These are phyloP conservation scores for Vipera ursinii DNA, from an alignment of 2,797 vertebrate species.

Conservation along the genomic window DNA sequence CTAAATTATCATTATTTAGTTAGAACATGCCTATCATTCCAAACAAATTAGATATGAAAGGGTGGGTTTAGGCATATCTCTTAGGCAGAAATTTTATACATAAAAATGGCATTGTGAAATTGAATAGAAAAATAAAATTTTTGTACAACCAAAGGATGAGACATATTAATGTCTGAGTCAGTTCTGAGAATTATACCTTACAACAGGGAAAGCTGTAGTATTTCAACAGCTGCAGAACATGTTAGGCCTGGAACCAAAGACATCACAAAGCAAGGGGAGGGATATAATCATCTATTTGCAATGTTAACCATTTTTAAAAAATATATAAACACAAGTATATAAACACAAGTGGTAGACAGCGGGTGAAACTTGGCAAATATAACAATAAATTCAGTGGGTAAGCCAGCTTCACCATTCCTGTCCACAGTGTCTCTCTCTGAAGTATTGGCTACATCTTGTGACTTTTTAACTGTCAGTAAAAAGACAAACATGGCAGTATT, in stretches of 20 bases:
- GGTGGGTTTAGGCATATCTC: conserved; percentile 54
- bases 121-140: rapidly evolving
- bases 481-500: conserved; percentile 43
- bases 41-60: conserved; percentile 68
- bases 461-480: conserved; percentile 5
- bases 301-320: not conserved
- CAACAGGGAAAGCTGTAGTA: not conserved
- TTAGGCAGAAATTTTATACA: conserved; percentile 37
- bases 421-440: not conserved
- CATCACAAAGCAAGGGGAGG: not conserved
- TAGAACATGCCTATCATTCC: conserved; percentile 73
- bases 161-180: conserved; percentile 45
- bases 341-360: not conserved
- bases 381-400: not conserved
- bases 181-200: not conserved
- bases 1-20: conserved; percentile 64
- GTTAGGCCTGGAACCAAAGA: not conserved
- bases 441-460: not conserved
- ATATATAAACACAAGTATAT: not conserved
- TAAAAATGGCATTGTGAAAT: conserved; percentile 37
- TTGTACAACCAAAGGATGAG: conserved; percentile 38
- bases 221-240: not conserved
- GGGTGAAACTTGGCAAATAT: not conserved
- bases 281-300: not conserved
- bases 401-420: not conserved